Evolutionary conservation across 2,888 invertebrate genomes (phyloP).

Genomic region (Epinotia ramella): DNA sequence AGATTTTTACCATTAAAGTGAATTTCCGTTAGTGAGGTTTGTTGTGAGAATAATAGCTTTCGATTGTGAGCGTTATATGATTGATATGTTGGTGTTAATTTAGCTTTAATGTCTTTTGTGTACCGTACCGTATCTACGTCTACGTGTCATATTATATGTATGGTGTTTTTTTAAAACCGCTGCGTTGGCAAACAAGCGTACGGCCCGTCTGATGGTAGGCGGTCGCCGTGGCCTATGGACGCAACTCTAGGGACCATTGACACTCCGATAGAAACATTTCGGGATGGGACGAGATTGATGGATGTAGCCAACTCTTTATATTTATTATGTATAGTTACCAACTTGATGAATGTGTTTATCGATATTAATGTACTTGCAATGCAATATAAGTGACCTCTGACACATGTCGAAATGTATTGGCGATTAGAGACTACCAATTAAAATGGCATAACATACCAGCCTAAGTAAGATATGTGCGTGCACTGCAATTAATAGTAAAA

Average conservation of each 20-base stretch:
- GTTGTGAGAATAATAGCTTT: slow-evolving; percentile 44
- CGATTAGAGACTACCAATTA: slow-evolving; percentile 20
- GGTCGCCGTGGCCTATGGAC: no score
- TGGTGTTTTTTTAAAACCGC: neutral
- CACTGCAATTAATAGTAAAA: slow-evolving; percentile 2
- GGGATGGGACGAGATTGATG: no score
- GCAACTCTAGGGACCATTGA: no score
- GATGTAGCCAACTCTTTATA: neutral
- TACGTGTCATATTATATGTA: neutral
- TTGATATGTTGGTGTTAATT: slow-evolving; percentile 14
- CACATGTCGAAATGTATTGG: slow-evolving; percentile 17
- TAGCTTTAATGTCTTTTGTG: slow-evolving; percentile 4
- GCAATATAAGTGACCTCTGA: slow-evolving; percentile 35
- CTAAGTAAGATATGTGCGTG: neutral
- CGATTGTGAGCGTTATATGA: slow-evolving; percentile 32
- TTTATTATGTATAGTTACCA: neutral
- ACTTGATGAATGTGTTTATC: neutral
- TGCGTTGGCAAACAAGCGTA: no score
- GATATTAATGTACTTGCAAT: slow-evolving; percentile 14
- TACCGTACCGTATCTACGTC: neutral
- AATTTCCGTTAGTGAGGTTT: slow-evolving; percentile 48
- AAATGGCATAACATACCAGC: slow-evolving; percentile 12
- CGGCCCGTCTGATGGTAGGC: no score
- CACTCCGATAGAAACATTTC: no score
- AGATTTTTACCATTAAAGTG: slow-evolving; percentile 64